Evolutionary conservation across 2,888 invertebrate genomes (phyloP).

Genomic region (Poecilobothrus nobilitatus): DNA sequence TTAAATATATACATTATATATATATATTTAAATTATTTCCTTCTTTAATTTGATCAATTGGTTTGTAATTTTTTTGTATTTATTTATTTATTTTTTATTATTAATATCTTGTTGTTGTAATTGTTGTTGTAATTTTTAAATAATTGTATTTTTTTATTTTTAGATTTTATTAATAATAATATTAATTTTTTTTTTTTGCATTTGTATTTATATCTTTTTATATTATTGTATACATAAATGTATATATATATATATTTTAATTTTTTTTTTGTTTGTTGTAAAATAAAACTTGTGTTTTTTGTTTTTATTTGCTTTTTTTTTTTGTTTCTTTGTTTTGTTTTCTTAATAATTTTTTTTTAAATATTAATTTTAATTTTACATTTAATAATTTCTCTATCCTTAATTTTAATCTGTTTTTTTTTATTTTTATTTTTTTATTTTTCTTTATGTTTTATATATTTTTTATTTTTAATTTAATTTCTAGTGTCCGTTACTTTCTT

Average conservation of each 20-base stretch:
- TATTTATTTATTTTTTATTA: too few relatives aligned
- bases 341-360: constrained; percentile 15
- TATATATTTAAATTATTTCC: too few relatives aligned
- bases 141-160: too few relatives aligned
- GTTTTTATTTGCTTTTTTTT: constrained; percentile 7
- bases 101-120: too few relatives aligned
- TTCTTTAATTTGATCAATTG: too few relatives aligned
- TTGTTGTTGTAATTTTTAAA: too few relatives aligned
- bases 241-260: neutral
- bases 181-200: too few relatives aligned
- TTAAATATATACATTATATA: too few relatives aligned
- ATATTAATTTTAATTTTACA: constrained; percentile 16
- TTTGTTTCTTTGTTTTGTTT: constrained; percentile 19
- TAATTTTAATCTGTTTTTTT: constrained; percentile 10
- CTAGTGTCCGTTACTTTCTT: constrained; percentile 4
- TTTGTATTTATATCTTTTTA: too few relatives aligned
- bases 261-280: neutral
- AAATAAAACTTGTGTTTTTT: neutral
- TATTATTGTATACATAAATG: too few relatives aligned
- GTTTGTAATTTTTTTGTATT: too few relatives aligned
- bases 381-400: neutral
- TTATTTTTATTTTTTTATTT: constrained; percentile 2
- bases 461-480: neutral
- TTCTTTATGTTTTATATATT: neutral
- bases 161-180: too few relatives aligned